phyloP scores from a whole-genome alignment of 1,140 invertebrate genomes.

The Dreissena rostriformis region DNA sequence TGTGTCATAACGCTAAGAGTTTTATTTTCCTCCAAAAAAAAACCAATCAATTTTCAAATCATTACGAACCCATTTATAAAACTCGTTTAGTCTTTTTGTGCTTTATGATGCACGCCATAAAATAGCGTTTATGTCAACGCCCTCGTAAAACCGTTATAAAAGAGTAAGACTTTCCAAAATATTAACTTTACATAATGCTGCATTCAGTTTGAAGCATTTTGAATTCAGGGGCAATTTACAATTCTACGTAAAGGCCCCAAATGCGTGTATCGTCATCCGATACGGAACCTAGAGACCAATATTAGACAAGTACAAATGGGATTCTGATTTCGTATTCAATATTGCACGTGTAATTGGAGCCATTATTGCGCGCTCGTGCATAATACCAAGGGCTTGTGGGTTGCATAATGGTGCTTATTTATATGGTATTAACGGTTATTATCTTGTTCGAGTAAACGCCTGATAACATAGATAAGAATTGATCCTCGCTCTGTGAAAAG shows the following conservation, averaged over 20 bases:
- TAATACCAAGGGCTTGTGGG: too few species aligned
- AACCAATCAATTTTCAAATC: slow-evolving; percentile 52
- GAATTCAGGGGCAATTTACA: slow-evolving; percentile 6
- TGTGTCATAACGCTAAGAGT: slow-evolving; percentile 19
- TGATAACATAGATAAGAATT: too few species aligned
- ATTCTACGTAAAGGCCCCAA: not conserved
- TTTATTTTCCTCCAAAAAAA: too few species aligned
- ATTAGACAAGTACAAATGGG: not conserved
- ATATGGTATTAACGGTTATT: too few species aligned
- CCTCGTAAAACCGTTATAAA: slow-evolving; percentile 42
- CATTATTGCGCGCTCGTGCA: too few species aligned
- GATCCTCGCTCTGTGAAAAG: too few species aligned
- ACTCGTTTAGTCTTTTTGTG: not conserved
- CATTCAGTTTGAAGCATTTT: not conserved
- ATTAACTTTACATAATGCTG: slow-evolving; percentile 29
- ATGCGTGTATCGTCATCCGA: not conserved
- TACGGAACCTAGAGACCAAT: not conserved
- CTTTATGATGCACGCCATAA: slow-evolving; percentile 49
- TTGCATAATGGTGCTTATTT: too few species aligned
- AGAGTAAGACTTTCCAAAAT: slow-evolving; percentile 42
- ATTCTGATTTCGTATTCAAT: not conserved
- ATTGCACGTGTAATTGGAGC: too few species aligned
- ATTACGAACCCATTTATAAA: slow-evolving; percentile 46
- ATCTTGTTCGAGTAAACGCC: too few species aligned
- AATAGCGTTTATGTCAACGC: not conserved